Percentiles rank a stretch among this genome's conserved stretches.
Conservation (phyloP, 2,113 vertebrate genomes). For the Aphelocoma coerulescens region DNA sequence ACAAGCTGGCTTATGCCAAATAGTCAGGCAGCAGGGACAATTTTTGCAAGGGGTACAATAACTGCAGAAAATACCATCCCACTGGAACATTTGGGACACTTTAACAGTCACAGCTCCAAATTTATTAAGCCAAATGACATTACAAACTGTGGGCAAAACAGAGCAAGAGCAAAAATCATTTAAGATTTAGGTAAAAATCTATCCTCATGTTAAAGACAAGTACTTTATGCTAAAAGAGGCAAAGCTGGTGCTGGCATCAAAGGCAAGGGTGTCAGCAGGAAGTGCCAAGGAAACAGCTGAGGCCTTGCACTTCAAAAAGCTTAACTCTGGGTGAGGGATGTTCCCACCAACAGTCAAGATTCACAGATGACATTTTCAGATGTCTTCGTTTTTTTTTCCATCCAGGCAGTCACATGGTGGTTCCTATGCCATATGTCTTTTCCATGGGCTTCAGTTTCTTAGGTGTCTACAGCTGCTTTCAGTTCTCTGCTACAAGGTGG, state of each 20-base stretch:
- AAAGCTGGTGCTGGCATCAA: slow-evolving; percentile 43
- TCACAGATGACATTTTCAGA: slow-evolving; percentile 63
- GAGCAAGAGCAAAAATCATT: background rate
- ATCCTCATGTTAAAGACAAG: background rate
- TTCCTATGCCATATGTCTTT: slow-evolving; percentile 35
- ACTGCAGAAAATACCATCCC: background rate
- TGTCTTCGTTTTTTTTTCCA: slow-evolving; percentile 23
- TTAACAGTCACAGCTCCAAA: background rate
- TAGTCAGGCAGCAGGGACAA: background rate
- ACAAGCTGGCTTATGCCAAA: background rate
- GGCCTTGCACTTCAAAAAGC: slow-evolving; percentile 48
- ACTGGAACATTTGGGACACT: background rate
- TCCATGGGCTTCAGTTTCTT: background rate
- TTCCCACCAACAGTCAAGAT: slow-evolving; percentile 40
- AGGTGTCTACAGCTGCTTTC: background rate
- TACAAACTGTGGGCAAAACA: background rate
- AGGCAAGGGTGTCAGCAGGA: slow-evolving; percentile 45
- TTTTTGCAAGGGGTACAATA: background rate
- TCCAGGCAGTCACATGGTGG: background rate
- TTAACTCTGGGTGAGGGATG: slow-evolving; percentile 42
- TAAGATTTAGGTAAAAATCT: background rate
- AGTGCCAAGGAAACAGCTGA: slow-evolving; percentile 52
- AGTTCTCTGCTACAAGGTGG: background rate
- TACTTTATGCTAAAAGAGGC: background rate
- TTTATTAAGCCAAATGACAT: background rate